Evolutionary conservation across 2,888 invertebrate genomes (phyloP).

Genomic region (Aphelenchoides bicaudatus): DNA sequence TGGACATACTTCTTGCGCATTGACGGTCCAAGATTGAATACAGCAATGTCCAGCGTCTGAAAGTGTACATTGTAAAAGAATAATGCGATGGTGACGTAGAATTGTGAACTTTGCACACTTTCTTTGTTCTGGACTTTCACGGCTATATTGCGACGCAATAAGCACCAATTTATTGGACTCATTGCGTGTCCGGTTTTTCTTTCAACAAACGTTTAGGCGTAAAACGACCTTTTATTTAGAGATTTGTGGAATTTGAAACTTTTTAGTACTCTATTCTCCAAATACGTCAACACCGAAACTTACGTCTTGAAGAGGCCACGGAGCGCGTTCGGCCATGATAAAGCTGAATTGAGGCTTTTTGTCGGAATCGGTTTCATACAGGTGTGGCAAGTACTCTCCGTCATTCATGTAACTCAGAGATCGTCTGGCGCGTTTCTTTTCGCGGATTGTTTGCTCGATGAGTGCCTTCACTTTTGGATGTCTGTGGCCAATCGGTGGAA

Average conservation of each 20-base stretch:
- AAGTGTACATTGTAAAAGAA: not conserved
- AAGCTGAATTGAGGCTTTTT: slow-evolving; percentile 29
- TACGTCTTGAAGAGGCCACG: slow-evolving; percentile 18
- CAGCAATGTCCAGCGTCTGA: slow-evolving; percentile 19
- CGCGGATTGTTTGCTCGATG: slow-evolving; percentile 29
- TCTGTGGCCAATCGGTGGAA: slow-evolving; percentile 26
- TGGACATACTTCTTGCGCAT: slow-evolving; percentile 25
- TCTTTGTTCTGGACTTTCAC: too few species aligned
- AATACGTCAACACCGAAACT: slow-evolving; percentile 2
- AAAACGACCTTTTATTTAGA: not conserved
- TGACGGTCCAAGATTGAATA: slow-evolving; percentile 22
- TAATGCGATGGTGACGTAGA: too few species aligned
- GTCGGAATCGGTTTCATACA: slow-evolving; percentile 34
- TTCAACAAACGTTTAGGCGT: not conserved
- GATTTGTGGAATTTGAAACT: not conserved
- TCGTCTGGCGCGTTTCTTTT: slow-evolving; percentile 28
- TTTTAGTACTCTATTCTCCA: too few species aligned
- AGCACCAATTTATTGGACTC: not conserved
- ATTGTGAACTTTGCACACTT: too few species aligned
- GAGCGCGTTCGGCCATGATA: slow-evolving; percentile 27
- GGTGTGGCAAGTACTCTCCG: slow-evolving; percentile 31
- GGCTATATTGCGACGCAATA: not conserved
- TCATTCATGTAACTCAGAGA: slow-evolving; percentile 13
- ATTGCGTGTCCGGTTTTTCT: not conserved
- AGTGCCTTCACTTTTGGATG: slow-evolving; percentile 29